phyloP scores from a whole-genome alignment of 2,797 vertebrate species.

The Pogoniulus pusillus region DNA sequence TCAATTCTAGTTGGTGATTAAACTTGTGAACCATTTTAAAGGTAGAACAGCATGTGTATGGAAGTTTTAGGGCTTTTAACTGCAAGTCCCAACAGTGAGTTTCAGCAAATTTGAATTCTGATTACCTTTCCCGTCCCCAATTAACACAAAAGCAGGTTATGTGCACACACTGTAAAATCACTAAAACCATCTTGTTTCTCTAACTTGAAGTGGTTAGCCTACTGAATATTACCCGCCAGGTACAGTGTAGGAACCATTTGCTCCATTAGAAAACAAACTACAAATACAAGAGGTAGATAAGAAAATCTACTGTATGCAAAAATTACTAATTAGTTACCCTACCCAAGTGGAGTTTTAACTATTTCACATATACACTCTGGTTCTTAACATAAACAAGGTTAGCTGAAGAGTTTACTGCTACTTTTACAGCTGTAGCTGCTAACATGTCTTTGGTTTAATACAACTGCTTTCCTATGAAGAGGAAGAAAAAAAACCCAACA shows the following conservation, averaged over 20 bases:
- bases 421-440: background rate
- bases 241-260: background rate
- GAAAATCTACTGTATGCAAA: background rate
- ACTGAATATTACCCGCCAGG: background rate
- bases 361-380: background rate
- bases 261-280: too few relatives aligned
- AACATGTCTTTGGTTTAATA: background rate
- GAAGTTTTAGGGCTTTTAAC: conserved; percentile 68
- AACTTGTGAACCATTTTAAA: conserved; percentile 76
- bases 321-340: background rate
- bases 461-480: background rate
- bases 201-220: background rate
- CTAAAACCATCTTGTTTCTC: conserved; percentile 4
- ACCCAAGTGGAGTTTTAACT: background rate
- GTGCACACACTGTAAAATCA: conserved; percentile 41
- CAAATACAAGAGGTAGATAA: background rate
- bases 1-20: conserved; percentile 69
- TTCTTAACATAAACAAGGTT: background rate
- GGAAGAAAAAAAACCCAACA: background rate
- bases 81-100: conserved; percentile 66
- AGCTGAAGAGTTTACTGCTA: background rate
- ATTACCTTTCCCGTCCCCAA: conserved; percentile 69
- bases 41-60: background rate
- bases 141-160: conserved; percentile 74
- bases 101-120: conserved; percentile 72